phyloP scores from a whole-genome alignment of 1,140 invertebrate species.

The Listronotus bonariensis region DNA sequence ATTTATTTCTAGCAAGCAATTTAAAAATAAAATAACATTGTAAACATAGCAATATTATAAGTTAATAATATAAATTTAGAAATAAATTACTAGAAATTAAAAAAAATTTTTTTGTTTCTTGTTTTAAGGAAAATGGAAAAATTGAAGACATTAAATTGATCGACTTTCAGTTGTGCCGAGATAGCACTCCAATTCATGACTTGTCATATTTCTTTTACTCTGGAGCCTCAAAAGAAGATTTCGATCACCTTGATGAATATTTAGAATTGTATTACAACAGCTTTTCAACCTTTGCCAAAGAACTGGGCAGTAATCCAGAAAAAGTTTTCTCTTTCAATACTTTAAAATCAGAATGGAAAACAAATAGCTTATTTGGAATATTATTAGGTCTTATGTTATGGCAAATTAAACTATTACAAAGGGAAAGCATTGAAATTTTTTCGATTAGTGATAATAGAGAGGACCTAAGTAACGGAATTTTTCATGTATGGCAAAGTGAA shows the following conservation, averaged over 20 bases:
- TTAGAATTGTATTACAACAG: conserved; percentile 62
- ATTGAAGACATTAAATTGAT: conserved; percentile 46
- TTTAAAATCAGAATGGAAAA: conserved; percentile 53
- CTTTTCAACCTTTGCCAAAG: conserved; percentile 51
- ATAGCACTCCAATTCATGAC: conserved; percentile 63
- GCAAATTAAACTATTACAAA: conserved; percentile 17
- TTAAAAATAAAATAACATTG: no score
- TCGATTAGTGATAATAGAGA: not conserved
- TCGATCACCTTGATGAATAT: conserved; percentile 56
- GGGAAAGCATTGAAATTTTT: not conserved
- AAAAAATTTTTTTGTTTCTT: no score
- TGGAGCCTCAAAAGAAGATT: conserved; percentile 58
- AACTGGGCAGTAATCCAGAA: conserved; percentile 55
- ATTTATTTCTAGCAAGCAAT: no score
- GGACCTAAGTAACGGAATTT: not conserved
- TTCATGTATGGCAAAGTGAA: conserved; percentile 2
- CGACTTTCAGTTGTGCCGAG: conserved; percentile 63
- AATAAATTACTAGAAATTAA: no score
- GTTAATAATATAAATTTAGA: no score
- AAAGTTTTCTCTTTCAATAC: conserved; percentile 56
- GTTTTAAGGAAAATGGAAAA: conserved; percentile 24
- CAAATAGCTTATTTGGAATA: conserved; percentile 50
- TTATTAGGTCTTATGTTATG: conserved; percentile 21
- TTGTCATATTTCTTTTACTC: conserved; percentile 64
- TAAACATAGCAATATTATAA: no score